phyloP scores from a whole-genome alignment of 2,888 invertebrate species.

The Chrysotoxum bicinctum region DNA sequence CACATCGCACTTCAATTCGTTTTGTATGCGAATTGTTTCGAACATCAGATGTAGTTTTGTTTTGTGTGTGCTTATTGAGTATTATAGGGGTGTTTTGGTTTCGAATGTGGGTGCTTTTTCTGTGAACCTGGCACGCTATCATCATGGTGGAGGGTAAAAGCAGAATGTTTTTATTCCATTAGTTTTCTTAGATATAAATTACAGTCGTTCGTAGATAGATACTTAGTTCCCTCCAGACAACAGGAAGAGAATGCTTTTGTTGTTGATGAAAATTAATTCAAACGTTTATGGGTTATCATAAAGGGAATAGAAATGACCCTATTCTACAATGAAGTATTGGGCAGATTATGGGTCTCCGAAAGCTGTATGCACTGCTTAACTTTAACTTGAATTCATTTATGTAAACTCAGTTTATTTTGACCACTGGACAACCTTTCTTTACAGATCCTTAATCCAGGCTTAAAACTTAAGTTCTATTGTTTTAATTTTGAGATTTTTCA shows the following conservation, averaged over 20 bases:
- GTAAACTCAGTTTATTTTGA: too few species aligned
- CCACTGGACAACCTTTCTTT: too few species aligned
- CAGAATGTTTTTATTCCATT: slow-evolving; percentile 25
- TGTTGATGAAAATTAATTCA: slow-evolving; percentile 50
- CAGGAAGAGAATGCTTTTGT: not conserved
- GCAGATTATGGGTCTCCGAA: too few species aligned
- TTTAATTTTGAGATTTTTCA: too few species aligned
- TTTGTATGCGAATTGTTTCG: slow-evolving; percentile 32
- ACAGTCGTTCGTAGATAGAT: not conserved
- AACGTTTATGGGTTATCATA: slow-evolving; percentile 44
- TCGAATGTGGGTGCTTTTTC: not conserved
- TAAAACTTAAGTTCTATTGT: too few species aligned
- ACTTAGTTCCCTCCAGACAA: not conserved
- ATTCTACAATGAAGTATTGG: too few species aligned
- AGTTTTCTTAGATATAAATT: slow-evolving; percentile 39
- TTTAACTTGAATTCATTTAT: too few species aligned
- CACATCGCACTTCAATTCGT: slow-evolving; percentile 32
- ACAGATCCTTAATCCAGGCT: too few species aligned
- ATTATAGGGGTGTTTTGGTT: not conserved
- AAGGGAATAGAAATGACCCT: too few species aligned
- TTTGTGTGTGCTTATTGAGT: not conserved
- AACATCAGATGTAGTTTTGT: slow-evolving; percentile 22
- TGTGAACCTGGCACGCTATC: not conserved
- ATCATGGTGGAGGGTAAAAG: not conserved
- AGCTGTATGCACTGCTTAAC: too few species aligned